Evolutionary conservation across 2,797 vertebrate species (phyloP).

Genomic region (Coendou prehensilis): DNA sequence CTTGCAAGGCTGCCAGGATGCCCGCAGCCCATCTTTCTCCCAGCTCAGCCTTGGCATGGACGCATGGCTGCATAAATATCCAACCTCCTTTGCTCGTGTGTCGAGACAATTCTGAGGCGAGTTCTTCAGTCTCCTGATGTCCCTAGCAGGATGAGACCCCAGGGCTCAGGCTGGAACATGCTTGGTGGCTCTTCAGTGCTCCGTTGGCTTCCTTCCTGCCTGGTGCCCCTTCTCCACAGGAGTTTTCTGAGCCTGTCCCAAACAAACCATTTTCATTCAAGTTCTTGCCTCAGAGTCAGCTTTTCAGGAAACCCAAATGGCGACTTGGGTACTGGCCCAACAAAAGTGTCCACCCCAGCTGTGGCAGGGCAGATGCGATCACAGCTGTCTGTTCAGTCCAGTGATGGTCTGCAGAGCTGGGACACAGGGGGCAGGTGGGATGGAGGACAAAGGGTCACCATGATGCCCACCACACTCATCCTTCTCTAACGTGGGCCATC

Average conservation of each 20-base stretch:
- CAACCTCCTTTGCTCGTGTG: background rate
- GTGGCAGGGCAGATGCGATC: background rate
- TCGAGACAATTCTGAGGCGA: background rate
- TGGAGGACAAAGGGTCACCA: background rate
- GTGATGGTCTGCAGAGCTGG: no score
- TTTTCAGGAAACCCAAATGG: background rate
- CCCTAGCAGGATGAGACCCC: background rate
- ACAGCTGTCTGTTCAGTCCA: no score
- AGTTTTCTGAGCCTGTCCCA: background rate
- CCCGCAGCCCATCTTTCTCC: background rate
- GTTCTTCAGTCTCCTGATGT: background rate
- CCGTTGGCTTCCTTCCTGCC: background rate
- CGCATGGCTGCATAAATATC: background rate
- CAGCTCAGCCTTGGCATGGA: background rate
- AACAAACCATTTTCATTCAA: background rate
- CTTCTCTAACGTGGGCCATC: background rate
- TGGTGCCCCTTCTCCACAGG: background rate
- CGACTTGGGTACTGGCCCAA: no score
- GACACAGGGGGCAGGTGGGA: background rate
- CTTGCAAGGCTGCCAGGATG: background rate
- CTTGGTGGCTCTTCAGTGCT: background rate
- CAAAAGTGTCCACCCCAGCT: no score
- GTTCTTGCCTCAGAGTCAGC: background rate
- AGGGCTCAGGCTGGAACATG: background rate
- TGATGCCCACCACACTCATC: rapidly evolving